A percentile compares a stretch with the other conserved stretches of the same genome.
phyloP scores from a whole-genome alignment of 2,797 vertebrate species.

The Cynodonichthys magdalenae region DNA sequence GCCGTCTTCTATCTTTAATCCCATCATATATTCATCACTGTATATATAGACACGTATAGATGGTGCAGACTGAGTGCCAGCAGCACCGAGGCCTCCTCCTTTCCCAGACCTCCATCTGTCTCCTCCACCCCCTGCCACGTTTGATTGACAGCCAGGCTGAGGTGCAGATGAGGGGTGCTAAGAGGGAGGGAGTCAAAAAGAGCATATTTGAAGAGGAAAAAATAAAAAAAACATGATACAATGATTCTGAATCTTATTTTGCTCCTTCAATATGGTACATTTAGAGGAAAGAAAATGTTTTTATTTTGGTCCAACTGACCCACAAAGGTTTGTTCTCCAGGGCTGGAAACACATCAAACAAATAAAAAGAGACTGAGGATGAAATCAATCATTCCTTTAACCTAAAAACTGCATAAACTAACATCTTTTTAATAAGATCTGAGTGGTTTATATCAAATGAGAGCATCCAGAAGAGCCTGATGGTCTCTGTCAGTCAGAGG shows the following conservation, averaged over 20 bases:
- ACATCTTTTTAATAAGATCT: too few species aligned
- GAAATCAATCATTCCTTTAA: too few species aligned
- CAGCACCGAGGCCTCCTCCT: slow-evolving; percentile 60
- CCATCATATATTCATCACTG: slow-evolving; percentile 40
- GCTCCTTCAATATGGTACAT: neutral
- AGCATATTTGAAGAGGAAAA: slow-evolving; percentile 17
- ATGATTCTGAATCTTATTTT: neutral
- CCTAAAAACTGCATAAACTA: too few species aligned
- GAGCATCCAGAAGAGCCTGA: too few species aligned
- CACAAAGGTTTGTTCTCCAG: too few species aligned
- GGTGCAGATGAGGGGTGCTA: slow-evolving; percentile 41
- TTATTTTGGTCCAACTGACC: too few species aligned
- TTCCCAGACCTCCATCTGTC: slow-evolving; percentile 72
- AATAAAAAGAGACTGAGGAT: too few species aligned
- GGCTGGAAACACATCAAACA: too few species aligned
- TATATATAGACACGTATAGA: slow-evolving; percentile 62
- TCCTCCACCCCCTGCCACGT: slow-evolving; percentile 36
- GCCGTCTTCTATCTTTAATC: slow-evolving; percentile 50
- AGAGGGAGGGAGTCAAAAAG: slow-evolving; percentile 21
- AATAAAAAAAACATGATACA: slow-evolving; percentile 2
- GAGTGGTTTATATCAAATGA: too few species aligned
- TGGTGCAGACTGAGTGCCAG: slow-evolving; percentile 48
- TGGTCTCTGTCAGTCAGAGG: too few species aligned
- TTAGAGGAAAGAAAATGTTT: neutral
- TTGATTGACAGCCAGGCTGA: slow-evolving; percentile 64